A percentile compares a stretch with the other conserved stretches of the same genome.
Conservation (phyloP, 2,888 invertebrate species). For the Mythimna lalbum region DNA sequence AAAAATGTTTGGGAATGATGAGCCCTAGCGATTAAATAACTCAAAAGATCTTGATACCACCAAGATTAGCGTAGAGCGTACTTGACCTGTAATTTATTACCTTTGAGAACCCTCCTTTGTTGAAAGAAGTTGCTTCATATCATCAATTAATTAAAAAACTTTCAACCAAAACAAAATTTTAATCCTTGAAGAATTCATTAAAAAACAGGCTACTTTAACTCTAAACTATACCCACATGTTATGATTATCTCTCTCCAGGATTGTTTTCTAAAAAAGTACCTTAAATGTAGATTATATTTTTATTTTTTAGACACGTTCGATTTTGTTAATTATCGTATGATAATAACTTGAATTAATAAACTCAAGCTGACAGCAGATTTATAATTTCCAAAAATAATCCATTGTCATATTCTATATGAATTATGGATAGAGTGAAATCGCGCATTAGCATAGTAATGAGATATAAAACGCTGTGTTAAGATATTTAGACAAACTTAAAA, state of each 20-base stretch:
- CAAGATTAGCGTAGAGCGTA: background rate
- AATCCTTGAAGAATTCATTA: background rate
- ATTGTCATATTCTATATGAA: background rate
- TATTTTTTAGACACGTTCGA: too few species aligned
- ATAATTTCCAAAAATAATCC: background rate
- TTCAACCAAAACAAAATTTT: background rate
- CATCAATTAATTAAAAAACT: background rate
- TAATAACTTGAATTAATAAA: too few species aligned
- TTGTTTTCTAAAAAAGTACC: too few species aligned
- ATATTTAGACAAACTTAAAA: background rate
- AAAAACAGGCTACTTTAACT: too few species aligned
- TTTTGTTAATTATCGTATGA: too few species aligned
- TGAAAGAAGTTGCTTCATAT: background rate
- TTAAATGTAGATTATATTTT: too few species aligned
- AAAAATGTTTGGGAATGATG: background rate
- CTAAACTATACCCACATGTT: too few species aligned
- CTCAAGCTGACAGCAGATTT: background rate
- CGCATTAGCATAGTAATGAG: background rate
- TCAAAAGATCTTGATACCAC: conserved; percentile 1
- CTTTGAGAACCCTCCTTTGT: background rate
- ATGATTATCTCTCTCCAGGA: too few species aligned
- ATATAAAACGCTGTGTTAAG: background rate
- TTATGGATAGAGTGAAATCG: background rate
- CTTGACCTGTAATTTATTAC: conserved; percentile 6
- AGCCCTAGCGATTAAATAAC: conserved; percentile 4